Evolutionary conservation across 2,888 invertebrate species (phyloP).

Genomic region (Athalia circularis): DNA sequence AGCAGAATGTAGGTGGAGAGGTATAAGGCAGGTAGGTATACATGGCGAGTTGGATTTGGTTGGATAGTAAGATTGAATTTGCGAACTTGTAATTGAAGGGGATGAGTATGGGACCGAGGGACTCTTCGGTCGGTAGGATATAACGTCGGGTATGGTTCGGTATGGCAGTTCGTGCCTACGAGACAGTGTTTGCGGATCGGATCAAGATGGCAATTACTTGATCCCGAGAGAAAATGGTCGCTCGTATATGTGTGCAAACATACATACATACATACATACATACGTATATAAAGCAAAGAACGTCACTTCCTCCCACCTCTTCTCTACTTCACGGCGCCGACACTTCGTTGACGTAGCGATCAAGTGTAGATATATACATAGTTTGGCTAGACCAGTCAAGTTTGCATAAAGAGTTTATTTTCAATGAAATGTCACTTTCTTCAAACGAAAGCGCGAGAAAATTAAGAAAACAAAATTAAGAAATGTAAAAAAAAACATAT

Average conservation of each 20-base stretch:
- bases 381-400: not conserved
- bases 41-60: conserved; percentile 34
- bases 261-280: not conserved
- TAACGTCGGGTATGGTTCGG: conserved; percentile 29
- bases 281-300: not conserved
- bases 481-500: too few relatives aligned
- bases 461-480: not conserved
- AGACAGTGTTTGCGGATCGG: conserved; percentile 59
- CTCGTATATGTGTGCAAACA: not conserved
- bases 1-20: conserved; percentile 26
- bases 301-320: not conserved
- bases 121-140: conserved; percentile 47
- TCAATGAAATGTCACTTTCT: conserved; percentile 8
- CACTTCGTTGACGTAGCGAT: conserved; percentile 2
- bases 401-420: conserved; percentile 23
- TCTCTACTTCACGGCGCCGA: not conserved
- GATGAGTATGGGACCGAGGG: conserved; percentile 48
- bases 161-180: conserved; percentile 44
- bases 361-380: not conserved
- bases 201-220: conserved; percentile 67
- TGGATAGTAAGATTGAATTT: conserved; percentile 68
- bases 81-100: conserved; percentile 55
- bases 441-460: not conserved
- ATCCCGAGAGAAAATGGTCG: conserved; percentile 57
- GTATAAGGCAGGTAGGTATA: not conserved